Base-by-base conservation (phyloP, 2,888 invertebrate genomes). In the Luperina testacea region DNA sequence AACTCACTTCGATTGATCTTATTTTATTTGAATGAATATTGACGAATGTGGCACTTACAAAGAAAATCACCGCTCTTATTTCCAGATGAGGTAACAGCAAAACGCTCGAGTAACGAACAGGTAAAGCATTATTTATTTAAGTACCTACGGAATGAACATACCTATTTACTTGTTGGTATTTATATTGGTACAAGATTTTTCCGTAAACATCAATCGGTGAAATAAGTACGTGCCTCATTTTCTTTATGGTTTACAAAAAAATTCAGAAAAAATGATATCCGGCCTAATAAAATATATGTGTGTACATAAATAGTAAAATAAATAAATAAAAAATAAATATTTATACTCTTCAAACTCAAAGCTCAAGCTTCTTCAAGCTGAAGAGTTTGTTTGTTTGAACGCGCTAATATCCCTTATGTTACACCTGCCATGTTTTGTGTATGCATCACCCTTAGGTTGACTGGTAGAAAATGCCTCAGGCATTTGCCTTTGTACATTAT, bases 41-140 rank as follows among this genome's bases (percentile, higher is more conserved):
- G 45, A 42, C 20, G 72, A 83, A 78, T 57, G 15, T 67, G 69
- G n/a, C 48, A 32, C 61, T n/a, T 65, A 76, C 42, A 68, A 79
- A 59, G 65, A 83, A 69, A 85, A 87, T 87, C 85, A 68, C 17
- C n/a, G 75, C 20, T 77, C 67, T 72, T 69, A 85, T 77, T 79
- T 83, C 57, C 75, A 67, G 57, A 72, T 71, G 80, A 80, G 84
- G 45, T 78, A 79, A 76, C 76, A 72, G 67, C 70, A 77, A 79
- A 83, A 73, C 78, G 75, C 77, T 75, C 69, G 70, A 75, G 73
- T 86, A 86, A 84, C 77, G 78, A 77, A n/a, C n/a, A n/a, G n/a
- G 84, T 84, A 79, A 81, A 80, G 75, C 79, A 82, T 88, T 86
- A 86, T 86, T 87, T 84, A 86, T 88, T 82, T 73, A 83, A 69